Evolutionary conservation across 2,797 vertebrate genomes (phyloP).

Genomic region (Pipistrellus pipistrellus): DNA sequence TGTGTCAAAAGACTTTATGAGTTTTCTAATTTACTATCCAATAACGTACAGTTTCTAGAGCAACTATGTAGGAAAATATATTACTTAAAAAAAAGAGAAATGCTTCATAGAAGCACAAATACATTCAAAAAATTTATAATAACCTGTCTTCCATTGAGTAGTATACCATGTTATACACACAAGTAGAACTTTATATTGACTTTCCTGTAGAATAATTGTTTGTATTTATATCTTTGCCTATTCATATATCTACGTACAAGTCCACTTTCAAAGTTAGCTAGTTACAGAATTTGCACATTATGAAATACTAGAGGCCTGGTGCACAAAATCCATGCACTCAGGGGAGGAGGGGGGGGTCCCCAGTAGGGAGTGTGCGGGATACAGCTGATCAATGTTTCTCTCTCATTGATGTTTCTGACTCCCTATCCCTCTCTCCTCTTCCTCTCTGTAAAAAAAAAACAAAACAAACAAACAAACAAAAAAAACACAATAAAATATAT

Average conservation of each 20-base stretch:
- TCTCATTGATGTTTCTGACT: no score
- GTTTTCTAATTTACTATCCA: conserved; percentile 63
- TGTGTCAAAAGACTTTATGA: conserved; percentile 65
- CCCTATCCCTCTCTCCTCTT: no score
- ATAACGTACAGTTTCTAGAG: conserved; percentile 74
- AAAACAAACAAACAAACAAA: no score
- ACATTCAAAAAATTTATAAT: conserved; percentile 53
- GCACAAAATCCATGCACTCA: no score
- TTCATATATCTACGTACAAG: not conserved
- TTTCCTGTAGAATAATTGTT: conserved; percentile 7
- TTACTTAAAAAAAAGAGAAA: conserved; percentile 30
- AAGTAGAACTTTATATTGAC: conserved; percentile 14
- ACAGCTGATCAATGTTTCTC: no score
- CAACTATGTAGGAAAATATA: conserved; percentile 75
- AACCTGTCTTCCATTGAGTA: not conserved
- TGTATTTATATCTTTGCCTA: not conserved
- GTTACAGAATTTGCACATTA: not conserved
- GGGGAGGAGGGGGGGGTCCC: no score
- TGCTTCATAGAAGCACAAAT: conserved; percentile 28
- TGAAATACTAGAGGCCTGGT: not conserved
- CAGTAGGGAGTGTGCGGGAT: no score
- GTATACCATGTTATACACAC: not conserved
- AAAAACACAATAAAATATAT: no score
- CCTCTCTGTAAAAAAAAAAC: no score
- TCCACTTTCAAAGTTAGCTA: not conserved